Conservation (phyloP, 2,113 vertebrate species). For the Cyanoliseus patagonus region DNA sequence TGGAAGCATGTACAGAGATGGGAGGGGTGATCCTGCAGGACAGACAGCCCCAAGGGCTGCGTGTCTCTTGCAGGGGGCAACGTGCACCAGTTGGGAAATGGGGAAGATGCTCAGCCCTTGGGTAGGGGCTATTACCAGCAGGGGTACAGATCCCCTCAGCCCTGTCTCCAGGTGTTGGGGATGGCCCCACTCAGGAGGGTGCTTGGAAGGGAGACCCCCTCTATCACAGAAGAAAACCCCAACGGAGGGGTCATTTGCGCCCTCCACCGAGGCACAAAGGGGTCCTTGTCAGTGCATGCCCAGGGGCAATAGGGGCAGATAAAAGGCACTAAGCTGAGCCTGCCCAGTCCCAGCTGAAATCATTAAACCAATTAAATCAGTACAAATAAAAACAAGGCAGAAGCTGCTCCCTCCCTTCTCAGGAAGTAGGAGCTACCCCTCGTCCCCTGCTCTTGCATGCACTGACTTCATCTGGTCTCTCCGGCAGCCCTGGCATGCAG, state of each 20-base stretch:
- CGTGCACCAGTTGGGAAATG: rapidly evolving
- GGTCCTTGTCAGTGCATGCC: neutral
- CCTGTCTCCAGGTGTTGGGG: rapidly evolving
- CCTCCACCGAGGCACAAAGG: neutral
- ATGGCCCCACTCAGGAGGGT: too few species aligned
- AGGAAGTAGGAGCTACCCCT: neutral
- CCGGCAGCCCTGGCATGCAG: neutral
- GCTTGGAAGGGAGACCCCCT: neutral
- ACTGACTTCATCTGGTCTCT: neutral
- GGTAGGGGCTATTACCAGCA: neutral
- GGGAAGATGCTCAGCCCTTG: neutral
- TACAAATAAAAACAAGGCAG: neutral
- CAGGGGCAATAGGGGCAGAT: neutral
- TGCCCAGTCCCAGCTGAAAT: neutral
- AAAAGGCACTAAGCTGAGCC: neutral
- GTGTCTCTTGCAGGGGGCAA: neutral
- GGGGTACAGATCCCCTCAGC: rapidly evolving
- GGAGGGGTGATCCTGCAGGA: rapidly evolving
- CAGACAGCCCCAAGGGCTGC: rapidly evolving
- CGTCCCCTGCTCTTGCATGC: neutral
- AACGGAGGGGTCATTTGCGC: neutral
- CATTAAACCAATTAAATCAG: slow-evolving; percentile 43
- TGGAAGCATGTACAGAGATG: rapidly evolving
- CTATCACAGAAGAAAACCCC: neutral
- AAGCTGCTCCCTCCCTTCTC: neutral